Percentiles rank a stretch among this genome's conserved stretches.
phyloP scores from a whole-genome alignment of 1,140 invertebrate species.

The Laupala kohalensis region DNA sequence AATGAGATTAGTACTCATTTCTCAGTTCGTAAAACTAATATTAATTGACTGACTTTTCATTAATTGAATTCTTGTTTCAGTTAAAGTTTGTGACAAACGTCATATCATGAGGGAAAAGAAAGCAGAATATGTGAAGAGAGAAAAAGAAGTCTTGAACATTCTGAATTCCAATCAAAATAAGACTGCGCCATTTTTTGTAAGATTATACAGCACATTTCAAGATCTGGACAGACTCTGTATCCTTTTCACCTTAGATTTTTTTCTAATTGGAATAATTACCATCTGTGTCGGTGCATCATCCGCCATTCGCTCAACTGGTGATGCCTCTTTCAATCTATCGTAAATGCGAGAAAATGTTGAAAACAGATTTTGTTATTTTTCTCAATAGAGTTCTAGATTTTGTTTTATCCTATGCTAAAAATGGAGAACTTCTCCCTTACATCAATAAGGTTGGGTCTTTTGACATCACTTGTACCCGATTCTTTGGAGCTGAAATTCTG shows the following conservation, averaged over 20 bases:
- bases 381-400: slow-evolving; percentile 49
- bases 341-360: no score
- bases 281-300: no score
- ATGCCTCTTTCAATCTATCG: no score
- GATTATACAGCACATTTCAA: slow-evolving; percentile 93
- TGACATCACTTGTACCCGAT: slow-evolving; percentile 74
- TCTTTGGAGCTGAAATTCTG: slow-evolving; percentile 89
- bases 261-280: no score
- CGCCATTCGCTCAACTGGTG: no score
- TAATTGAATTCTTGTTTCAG: slow-evolving; percentile 38
- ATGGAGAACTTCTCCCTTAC: slow-evolving; percentile 84
- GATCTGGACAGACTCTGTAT: slow-evolving; percentile 76
- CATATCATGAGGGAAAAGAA: slow-evolving; percentile 89
- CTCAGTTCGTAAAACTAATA: no score
- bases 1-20: no score
- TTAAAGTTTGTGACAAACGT: slow-evolving; percentile 91
- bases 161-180: slow-evolving; percentile 41
- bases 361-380: no score
- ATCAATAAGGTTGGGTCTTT: slow-evolving; percentile 86
- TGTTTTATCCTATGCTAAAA: slow-evolving; percentile 87
- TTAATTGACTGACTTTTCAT: background rate
- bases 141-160: slow-evolving; percentile 79
- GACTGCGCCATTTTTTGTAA: slow-evolving; percentile 70
- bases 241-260: no score
- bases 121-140: slow-evolving; percentile 80